Base-by-base conservation (phyloP, 2,113 vertebrate genomes). In the Apodemus sylvaticus region DNA sequence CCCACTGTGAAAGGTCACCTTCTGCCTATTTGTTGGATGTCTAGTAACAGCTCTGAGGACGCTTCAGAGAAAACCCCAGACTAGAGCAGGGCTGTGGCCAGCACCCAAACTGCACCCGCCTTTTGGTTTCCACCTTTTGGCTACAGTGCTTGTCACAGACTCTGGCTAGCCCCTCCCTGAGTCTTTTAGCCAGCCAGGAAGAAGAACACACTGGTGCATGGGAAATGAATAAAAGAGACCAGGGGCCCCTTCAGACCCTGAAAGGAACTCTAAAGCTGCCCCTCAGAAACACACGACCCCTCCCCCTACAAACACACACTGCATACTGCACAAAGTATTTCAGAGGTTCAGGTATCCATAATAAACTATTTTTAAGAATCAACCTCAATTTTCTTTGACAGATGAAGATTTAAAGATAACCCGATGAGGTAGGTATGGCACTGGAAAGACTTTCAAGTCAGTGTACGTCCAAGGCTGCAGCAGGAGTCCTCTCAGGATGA, bases 331-430 rank as follows among this genome's bases (percentile, higher is more conserved):
- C 64, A 39, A 77, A 73, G 51, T 2, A n/a, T 48, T 89, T 76
- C 68, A 86, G 62, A 39, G 39, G 26, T 45, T 66, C 78, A 73
- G 3, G 31, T 70, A 31, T 60, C 48, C 19, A 19, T 24, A 53
- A 58, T 13, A 91, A 48, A 39, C 71, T 31, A 34, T 86, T 89
- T 92, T 93, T 24, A 81, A 71, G 86, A 74, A 60, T 81, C 22
- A 78, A 60, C 82, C 86, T 95, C 53, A 82, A 7, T 31, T 76
- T 48, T 48, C 62, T 93, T 68, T 78, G 29, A 79, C 79, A 95
- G 90, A 79, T 19, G 68, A 95, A 97, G 86, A 78, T 19, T 81
- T 48, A 86, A 68, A 93, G 82, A 16, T n/a, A 79, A 74, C 22
- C 24, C 24, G 36, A 55, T 58, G 60, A 60, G 11, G 3, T 2